A percentile compares a stretch with the other conserved stretches of the same genome.
Conservation (phyloP, 2,797 vertebrate species). For the Cottoperca gobio region DNA sequence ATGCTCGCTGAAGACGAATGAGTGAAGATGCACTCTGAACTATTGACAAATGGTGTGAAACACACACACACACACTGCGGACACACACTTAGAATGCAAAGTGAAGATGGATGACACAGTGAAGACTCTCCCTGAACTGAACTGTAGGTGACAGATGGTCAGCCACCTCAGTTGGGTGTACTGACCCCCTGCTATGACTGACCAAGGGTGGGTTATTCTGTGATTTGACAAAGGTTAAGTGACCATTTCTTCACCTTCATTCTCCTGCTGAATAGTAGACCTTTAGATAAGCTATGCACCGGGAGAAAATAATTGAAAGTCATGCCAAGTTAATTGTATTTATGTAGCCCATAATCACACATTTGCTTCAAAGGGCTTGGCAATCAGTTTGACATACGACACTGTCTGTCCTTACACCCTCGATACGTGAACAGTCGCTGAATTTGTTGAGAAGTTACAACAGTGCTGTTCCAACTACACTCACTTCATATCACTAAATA, state of each 20-base stretch:
- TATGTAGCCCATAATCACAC: not conserved
- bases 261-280: conserved; percentile 38
- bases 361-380: not conserved
- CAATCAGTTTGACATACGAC: not conserved
- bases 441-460: not conserved
- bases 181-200: conserved; percentile 56
- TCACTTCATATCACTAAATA: too few species aligned
- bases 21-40: conserved; percentile 79
- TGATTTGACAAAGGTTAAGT: conserved; percentile 74
- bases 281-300: conserved; percentile 9
- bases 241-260: conserved; percentile 62
- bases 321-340: not conserved
- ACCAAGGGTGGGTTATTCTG: conserved; percentile 61
- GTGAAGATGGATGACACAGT: conserved; percentile 69
- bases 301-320: not conserved
- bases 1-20: conserved; percentile 70
- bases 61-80: conserved; percentile 46
- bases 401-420: not conserved
- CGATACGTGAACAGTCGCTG: not conserved
- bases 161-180: conserved; percentile 46
- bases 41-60: conserved; percentile 79
- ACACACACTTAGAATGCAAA: conserved; percentile 66
- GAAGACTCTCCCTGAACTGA: conserved; percentile 64
- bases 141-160: conserved; percentile 76
- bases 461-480: not conserved